Evolutionary conservation across 2,797 vertebrate genomes (phyloP).

Genomic region (Lycodopsis pacificus): DNA sequence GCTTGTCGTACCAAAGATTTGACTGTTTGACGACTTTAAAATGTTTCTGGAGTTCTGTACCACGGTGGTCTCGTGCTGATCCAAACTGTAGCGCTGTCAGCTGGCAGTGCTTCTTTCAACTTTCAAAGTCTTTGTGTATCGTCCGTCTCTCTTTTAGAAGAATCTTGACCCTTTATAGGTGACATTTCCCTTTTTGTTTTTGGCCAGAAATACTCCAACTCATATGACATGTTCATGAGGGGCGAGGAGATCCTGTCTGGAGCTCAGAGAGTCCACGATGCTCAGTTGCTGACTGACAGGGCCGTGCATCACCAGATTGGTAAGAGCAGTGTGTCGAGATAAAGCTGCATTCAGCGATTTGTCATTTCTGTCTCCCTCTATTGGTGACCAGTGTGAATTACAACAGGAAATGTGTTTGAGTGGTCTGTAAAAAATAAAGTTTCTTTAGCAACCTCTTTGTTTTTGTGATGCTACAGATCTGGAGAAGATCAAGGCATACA

Average conservation of each 20-base stretch:
- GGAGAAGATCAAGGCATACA: slow-evolving; percentile 98
- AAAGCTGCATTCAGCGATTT: neutral
- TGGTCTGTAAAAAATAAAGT: neutral
- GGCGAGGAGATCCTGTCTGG: slow-evolving; percentile 99
- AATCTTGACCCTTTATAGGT: neutral
- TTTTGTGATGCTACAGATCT: slow-evolving; percentile 85
- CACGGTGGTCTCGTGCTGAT: neutral
- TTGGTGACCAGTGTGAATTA: slow-evolving; percentile 14
- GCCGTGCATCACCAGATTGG: slow-evolving; percentile 94
- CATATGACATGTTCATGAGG: slow-evolving; percentile 99
- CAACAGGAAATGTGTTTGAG: neutral
- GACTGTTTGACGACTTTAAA: too few species aligned
- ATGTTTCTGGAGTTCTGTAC: neutral
- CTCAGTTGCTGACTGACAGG: slow-evolving; percentile 94
- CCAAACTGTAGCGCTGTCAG: too few species aligned
- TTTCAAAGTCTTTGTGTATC: neutral
- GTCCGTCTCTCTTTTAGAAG: neutral
- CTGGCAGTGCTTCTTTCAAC: neutral
- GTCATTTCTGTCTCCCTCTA: slow-evolving; percentile 57
- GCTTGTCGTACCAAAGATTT: neutral
- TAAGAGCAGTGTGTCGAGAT: slow-evolving; percentile 20
- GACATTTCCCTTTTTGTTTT: neutral
- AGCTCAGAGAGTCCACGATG: slow-evolving; percentile 96
- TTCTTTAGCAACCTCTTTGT: neutral
- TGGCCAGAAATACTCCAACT: slow-evolving; percentile 95